Conservation (phyloP, 2,113 vertebrate genomes). For the Egretta garzetta region DNA sequence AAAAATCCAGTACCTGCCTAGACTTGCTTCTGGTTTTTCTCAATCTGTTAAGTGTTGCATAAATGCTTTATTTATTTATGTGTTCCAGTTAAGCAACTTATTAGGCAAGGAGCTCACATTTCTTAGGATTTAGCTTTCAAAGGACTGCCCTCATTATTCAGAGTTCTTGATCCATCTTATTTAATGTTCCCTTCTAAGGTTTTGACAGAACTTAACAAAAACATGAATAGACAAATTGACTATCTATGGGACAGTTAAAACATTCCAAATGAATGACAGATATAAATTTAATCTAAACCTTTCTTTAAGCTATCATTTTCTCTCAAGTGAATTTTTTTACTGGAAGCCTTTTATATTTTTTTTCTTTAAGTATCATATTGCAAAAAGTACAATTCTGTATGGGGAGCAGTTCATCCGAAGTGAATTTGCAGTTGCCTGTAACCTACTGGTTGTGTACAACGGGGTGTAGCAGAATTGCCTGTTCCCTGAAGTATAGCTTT, state of each 20-base stretch:
- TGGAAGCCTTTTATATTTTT: not conserved
- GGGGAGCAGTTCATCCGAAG: too few species aligned
- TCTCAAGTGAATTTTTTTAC: not conserved
- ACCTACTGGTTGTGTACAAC: fast-evolving
- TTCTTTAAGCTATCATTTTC: not conserved
- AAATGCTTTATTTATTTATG: not conserved
- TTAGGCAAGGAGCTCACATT: not conserved
- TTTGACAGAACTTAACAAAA: not conserved
- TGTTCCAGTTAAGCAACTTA: slow-evolving; percentile 52
- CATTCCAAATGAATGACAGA: not conserved
- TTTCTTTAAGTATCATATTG: not conserved
- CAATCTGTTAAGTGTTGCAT: not conserved
- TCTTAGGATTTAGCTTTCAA: slow-evolving; percentile 43
- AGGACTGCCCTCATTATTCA: not conserved
- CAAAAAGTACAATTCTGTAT: fast-evolving
- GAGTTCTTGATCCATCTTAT: slow-evolving; percentile 21
- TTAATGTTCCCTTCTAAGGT: not conserved
- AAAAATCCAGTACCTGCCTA: not conserved
- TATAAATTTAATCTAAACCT: too few species aligned
- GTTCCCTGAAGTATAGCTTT: fast-evolving
- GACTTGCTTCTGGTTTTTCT: not conserved
- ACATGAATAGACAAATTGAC: not conserved
- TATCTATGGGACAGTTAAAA: not conserved
- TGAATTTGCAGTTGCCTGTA: not conserved
- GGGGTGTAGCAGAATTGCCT: not conserved